Conservation (phyloP, 2,797 vertebrate species). For the Tamandua tetradactyla region DNA sequence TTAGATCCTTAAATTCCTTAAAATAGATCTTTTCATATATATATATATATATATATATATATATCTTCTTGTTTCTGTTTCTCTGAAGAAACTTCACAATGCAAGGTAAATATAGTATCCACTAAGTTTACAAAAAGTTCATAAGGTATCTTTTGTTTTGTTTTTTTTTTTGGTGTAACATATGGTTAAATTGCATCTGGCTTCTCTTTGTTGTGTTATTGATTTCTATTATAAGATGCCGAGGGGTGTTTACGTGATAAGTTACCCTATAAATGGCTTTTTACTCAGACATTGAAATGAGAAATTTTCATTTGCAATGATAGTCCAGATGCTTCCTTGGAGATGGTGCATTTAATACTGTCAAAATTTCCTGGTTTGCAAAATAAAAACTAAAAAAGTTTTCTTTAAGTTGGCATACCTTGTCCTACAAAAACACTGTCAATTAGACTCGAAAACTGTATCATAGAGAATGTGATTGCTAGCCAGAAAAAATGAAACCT, state of each 20-base stretch:
- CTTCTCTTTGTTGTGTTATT: conserved; percentile 69
- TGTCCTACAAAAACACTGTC: not conserved
- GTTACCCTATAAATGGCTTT: conserved; percentile 74
- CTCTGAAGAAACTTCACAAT: no score
- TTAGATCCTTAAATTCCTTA: no score
- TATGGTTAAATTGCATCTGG: conserved; percentile 64
- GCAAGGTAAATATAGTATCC: not conserved
- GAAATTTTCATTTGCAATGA: conserved; percentile 66
- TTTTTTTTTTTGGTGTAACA: conserved; percentile 43
- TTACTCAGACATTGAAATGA: conserved; percentile 69
- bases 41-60: no score
- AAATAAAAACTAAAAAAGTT: not conserved
- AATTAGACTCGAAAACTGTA: not conserved
- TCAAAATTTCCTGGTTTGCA: conserved; percentile 41
- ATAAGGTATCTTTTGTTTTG: not conserved
- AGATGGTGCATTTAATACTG: conserved; percentile 60
- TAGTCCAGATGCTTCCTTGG: conserved; percentile 68
- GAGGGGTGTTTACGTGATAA: conserved; percentile 72
- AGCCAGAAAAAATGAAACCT: fast-evolving
- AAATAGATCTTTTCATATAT: no score
- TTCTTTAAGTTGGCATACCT: not conserved
- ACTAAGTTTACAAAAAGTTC: conserved; percentile 17
- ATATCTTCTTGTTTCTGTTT: no score
- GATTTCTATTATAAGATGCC: conserved; percentile 75
- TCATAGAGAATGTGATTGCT: not conserved